Evolutionary conservation across 2,888 invertebrate genomes (phyloP), one percentile per base, ranked within the genome.

Genomic region (Caenorhabditis macrosperma): DNA sequence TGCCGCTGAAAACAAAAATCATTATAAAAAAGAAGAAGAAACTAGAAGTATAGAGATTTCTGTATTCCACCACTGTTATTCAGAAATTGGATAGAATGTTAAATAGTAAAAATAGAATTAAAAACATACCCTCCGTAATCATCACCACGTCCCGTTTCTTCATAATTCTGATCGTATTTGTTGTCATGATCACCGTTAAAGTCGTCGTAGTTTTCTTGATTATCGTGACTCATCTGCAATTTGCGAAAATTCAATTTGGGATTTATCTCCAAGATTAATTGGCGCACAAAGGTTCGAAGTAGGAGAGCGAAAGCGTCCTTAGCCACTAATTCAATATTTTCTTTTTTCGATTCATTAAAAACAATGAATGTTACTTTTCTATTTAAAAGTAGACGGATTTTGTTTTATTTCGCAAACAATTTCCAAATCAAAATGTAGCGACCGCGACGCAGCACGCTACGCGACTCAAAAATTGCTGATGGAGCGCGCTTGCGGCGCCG

Each of bases 141-240:
- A 12, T 71, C 78, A 50, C 78, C 78, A 10, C 68, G 60, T 15
- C 38, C 48, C 7, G 35, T 68, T 24, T 75, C 75, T 10, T 78
- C 72, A 24, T 67, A 74, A n/a, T 48, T 35, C 22, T 75, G 74
- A 54, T 79, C 69, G 24, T 69, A 75, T 15, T 79, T 79, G n/a
- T 67, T 59, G 26, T 74, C 71, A 15, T 71, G 64, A 24, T 74
- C 81, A 12, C 38, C 59, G 20, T 67, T 57, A 33, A 68, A 79
- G 38, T 79, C 78, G 26, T 74, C 83, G 54, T 76, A 64, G 30
- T 78, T 77, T 41, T 81, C 77, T 54, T 81, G 63, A 28, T 77
- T 72, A 24, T 78, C 78, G 63, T 78, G 67, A 57, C 66, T 63
- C 78, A 78, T 78, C 72, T 78, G 44, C n/a, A 77, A 69, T 30